Evolutionary conservation across 2,113 vertebrate species (phyloP), one percentile per base, ranked within the genome.

Genomic region (Cardinalis cardinalis): DNA sequence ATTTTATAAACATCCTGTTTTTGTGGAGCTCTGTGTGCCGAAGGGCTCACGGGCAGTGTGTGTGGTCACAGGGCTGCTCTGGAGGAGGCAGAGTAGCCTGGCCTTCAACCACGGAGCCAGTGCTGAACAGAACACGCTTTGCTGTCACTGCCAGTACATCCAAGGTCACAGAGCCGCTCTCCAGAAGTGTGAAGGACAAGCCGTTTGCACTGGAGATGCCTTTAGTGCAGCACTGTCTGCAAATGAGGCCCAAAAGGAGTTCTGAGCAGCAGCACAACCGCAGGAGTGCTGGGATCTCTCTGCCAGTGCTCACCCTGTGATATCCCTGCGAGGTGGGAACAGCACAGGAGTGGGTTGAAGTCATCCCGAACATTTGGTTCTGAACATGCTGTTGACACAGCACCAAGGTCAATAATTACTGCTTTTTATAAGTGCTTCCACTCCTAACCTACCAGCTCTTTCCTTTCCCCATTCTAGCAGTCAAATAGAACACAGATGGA

Each of bases 401-500:
- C 36, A 64, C 21, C 23, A 52, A 63, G 44, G 55, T 51, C 66
- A 87, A 69, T 51, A 89, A 68, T 63, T 59, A 21, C 20, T 78
- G n/a, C 10, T 90, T 91, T 90, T 89, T 70, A 19, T 11, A 70
- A 76, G 31, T 76, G 70, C 19, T 89, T 77, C 72, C 38, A 46
- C 52, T 60, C 20, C 26, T 89, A 69, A 89, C 66, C 48, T 70
- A 90, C 34, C 74, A 88, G 40, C 38, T 73, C 74, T 51, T 80
- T 84, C 55, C 63, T 75, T 51, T 14, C 53, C 51, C 48, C 26
- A 18, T 76, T 48, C 36, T 87, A 64, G 52, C 63, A 90, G 61
- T 64, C 81, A 93, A 82, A 87, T 23, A 82, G 74, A 83, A 74
- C 69, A 89, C 76, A 94, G 90, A 95, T 87, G 92, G 92, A 92